Percentiles rank a stretch among this genome's conserved stretches.
Evolutionary conservation across 1,140 invertebrate species (phyloP).

Genomic region (Tribolium castaneum): DNA sequence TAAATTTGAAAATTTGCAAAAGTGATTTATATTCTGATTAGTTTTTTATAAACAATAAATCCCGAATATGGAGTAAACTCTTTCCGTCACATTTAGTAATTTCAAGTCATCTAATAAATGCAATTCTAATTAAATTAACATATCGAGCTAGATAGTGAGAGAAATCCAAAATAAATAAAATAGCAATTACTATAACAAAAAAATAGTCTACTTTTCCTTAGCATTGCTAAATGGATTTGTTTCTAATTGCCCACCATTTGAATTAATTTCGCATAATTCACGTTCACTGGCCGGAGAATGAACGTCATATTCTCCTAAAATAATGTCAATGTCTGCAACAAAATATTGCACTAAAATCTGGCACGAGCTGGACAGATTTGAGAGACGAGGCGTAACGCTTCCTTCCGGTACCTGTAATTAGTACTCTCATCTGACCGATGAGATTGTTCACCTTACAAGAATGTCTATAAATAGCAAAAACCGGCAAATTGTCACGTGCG

Average conservation of each 20-base stretch:
- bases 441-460: constrained; percentile 47
- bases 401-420: constrained; percentile 49
- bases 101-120: no score
- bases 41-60: neutral
- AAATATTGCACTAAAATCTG: constrained; percentile 1
- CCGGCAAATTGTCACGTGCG: constrained; percentile 29
- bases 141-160: no score
- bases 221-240: neutral
- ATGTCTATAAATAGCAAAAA: constrained; percentile 30
- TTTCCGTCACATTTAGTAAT: neutral
- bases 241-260: neutral
- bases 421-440: constrained; percentile 40
- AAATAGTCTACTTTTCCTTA: no score
- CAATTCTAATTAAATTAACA: no score
- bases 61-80: neutral
- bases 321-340: neutral
- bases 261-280: neutral
- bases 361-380: constrained; percentile 25
- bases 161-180: no score
- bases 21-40: neutral
- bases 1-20: neutral
- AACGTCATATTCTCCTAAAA: neutral
- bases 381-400: constrained; percentile 43
- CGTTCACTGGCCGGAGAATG: neutral
- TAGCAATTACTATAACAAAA: no score